Evolutionary conservation across 2,888 invertebrate species (phyloP), one percentile per base, ranked within the genome.

Genomic region (Macrostomum cliftonense): DNA sequence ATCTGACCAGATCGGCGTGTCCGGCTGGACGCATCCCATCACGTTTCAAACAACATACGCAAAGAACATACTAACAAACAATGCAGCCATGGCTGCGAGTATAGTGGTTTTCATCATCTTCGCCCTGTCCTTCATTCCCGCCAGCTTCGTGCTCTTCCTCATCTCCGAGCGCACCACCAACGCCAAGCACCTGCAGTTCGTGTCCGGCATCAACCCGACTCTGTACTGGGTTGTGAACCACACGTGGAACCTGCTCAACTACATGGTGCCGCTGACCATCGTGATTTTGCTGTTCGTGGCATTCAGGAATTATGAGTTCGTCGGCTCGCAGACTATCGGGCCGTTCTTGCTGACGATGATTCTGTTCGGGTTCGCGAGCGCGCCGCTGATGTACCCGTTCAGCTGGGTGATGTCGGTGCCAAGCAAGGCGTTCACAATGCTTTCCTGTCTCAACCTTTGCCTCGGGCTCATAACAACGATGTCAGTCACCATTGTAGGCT

Each of bases 401-500:
- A 82, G 82, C 65, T 81, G 81, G 64, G 50, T 78, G 49, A 86
- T 87, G 54, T 36, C 38, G 20, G 54, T 51, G 28, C 77, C 86
- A 2, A 82, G 83, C 61, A 75, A 84, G 46, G 83, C 85, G 28
- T 85, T 83, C 70, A 84, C 86, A 67, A 74, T 80, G 12, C 75
- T 87, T 55, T 82, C 83, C 61, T 82, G 83, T 61, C 73, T 78
- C 37, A 84, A 84, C 68, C 77, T 84, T 17, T 82, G 86, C 65
- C 73, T 84, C 42, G 86, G 86, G 0, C 75, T 75, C 12, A 69
- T 72, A 5, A 63, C 71, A 4, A 70, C 72, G 2, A 55, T 73
- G 55, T 61, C 83, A 1, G 74, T 80, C 2, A 78, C 83, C 49
- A 77, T 85, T 45, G 74, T 86, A 36, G 82, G 83, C 61, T 75